Evolutionary conservation across 1,140 invertebrate species (phyloP).

Genomic region (Plutomurus gul): DNA sequence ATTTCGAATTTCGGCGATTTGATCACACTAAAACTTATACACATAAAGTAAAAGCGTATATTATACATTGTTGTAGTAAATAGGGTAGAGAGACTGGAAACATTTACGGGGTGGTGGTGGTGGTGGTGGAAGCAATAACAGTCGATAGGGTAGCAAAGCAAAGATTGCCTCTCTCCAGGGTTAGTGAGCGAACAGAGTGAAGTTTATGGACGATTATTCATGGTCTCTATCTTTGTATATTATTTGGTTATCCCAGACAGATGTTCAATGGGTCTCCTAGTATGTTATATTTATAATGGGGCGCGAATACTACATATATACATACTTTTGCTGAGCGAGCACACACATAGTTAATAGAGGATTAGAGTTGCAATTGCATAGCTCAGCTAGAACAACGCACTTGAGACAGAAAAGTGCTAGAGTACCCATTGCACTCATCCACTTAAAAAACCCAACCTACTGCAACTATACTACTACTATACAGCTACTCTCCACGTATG

Average conservation of each 20-base stretch:
- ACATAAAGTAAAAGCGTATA: not conserved
- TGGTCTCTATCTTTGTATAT: constrained; percentile 29
- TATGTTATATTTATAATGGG: not conserved
- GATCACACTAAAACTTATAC: not conserved
- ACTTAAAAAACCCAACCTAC: constrained; percentile 19
- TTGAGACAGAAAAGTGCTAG: constrained; percentile 7
- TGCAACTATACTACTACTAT: not conserved
- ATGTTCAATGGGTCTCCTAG: constrained; percentile 42
- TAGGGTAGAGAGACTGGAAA: not conserved
- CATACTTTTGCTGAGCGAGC: not conserved
- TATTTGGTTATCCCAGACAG: constrained; percentile 43
- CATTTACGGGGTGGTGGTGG: not conserved
- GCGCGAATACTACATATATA: not conserved
- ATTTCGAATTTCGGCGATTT: not conserved
- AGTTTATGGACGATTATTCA: constrained; percentile 35
- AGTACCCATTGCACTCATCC: not conserved
- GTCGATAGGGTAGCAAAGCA: not conserved
- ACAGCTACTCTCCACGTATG: not conserved
- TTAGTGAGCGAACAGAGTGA: not conserved
- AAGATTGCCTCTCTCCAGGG: constrained; percentile 8
- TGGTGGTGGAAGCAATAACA: constrained; percentile 6
- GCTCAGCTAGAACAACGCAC: constrained; percentile 1
- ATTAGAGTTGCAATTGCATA: not conserved
- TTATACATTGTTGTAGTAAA: too few species aligned
- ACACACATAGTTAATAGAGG: not conserved